A percentile compares a stretch with the other conserved stretches of the same genome.
Evolutionary conservation across 1,140 invertebrate species (phyloP).

Genomic region (Neodiprion pinetum): DNA sequence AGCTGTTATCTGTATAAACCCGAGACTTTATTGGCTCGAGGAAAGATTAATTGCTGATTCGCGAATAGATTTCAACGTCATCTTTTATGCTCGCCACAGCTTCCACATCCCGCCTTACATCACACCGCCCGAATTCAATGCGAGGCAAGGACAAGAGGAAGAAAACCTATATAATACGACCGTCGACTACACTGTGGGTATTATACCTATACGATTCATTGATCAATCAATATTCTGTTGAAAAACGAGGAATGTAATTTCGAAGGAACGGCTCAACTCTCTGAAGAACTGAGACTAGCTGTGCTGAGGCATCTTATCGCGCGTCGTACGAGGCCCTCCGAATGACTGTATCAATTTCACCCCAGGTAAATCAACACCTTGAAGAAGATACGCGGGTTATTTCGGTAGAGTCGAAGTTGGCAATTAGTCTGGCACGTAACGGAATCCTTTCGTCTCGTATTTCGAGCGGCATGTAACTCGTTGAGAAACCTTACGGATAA

Average conservation of each 20-base stretch:
- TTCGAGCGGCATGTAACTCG: not conserved
- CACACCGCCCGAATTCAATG: too few species aligned
- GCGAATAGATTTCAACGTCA: not conserved
- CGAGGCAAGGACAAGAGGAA: too few species aligned
- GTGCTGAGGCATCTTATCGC: not conserved
- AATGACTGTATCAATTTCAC: conserved; percentile 3
- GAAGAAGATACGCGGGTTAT: not conserved
- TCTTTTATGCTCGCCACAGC: not conserved
- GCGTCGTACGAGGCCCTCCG: not conserved
- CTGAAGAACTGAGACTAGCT: too few species aligned
- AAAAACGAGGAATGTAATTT: too few species aligned
- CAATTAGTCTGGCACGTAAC: not conserved
- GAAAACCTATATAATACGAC: too few species aligned
- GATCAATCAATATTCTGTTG: too few species aligned
- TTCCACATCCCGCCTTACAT: too few species aligned
- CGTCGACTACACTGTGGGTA: too few species aligned
- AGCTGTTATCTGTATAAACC: conserved; percentile 2
- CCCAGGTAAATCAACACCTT: conserved; percentile 2
- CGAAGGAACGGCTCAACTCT: too few species aligned
- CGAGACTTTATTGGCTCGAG: conserved; percentile 4
- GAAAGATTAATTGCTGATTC: conserved; percentile 4
- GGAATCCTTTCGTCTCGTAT: not conserved
- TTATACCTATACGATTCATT: too few species aligned
- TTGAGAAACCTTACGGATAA: not conserved
- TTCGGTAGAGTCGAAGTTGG: not conserved